phyloP scores from a whole-genome alignment of 2,888 invertebrate genomes.

The Buathra laborator region DNA sequence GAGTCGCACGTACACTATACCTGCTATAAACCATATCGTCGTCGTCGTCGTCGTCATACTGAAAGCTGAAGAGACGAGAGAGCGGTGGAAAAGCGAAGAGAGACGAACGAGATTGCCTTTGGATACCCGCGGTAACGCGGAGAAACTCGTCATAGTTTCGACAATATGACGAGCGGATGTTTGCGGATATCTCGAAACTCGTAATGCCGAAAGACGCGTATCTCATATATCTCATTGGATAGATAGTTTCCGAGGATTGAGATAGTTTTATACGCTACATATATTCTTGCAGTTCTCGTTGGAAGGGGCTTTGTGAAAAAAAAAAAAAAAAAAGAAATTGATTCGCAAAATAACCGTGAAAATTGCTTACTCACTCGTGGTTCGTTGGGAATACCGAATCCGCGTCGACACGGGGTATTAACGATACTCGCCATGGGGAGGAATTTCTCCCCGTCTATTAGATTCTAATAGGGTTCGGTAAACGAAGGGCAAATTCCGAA shows the following conservation, averaged over 20 bases:
- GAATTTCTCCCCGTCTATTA: conserved; percentile 77
- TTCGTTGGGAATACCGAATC: conserved; percentile 45
- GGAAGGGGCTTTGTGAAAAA: background rate
- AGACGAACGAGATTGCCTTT: conserved; percentile 77
- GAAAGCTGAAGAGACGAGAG: conserved; percentile 15
- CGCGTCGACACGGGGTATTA: conserved; percentile 65
- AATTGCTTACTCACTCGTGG: conserved; percentile 61
- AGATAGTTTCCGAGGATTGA: background rate
- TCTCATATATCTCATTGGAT: conserved; percentile 1
- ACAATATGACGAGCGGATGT: conserved; percentile 78
- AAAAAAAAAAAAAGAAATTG: conserved; percentile 4
- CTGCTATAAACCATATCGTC: conserved; percentile 58
- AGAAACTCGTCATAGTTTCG: conserved; percentile 75
- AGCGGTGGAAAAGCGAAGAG: conserved; percentile 3
- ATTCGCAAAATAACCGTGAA: conserved; percentile 64
- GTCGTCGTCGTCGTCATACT: conserved; percentile 71
- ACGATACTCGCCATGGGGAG: conserved; percentile 56
- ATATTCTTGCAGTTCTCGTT: background rate
- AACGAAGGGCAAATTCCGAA: conserved; percentile 75
- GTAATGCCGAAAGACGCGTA: background rate
- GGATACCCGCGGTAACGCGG: conserved; percentile 68
- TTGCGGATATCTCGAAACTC: background rate
- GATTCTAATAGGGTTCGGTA: conserved; percentile 79
- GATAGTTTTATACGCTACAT: background rate
- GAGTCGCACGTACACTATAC: conserved; percentile 64